Base-by-base conservation (phyloP, 2,888 invertebrate species). In the Neocrepidodera transversa region DNA sequence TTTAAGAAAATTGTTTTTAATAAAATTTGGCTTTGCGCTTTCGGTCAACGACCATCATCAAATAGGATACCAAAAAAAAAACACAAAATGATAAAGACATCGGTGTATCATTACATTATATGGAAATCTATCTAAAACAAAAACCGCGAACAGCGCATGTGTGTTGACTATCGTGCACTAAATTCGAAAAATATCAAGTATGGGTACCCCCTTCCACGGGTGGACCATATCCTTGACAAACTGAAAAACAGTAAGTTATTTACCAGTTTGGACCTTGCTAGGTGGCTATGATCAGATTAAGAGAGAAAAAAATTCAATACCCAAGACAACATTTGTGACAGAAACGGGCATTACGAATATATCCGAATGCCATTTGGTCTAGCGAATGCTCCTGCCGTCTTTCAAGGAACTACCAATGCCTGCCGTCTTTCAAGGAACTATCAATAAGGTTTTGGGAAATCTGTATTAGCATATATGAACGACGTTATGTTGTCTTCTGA, bases 281-380 rank as follows among this genome's bases (percentile, higher is more conserved):
- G n/a, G 13, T 11, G 35, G n/a, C n/a, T n/a, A n/a, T n/a, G n/a
- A n/a, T n/a, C 35, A 6, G 13, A 13, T 35, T 35, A 3, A n/a
- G 35, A 6, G 4, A 10, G 4, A 35, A 11, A n/a, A n/a, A 11
- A 3, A 6, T 3, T 4, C n/a, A 4, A 4, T 13, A 10, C 4
- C 3, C 4, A 4, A 4, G 3, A 78, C 74, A 0, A 76, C 72
- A 1, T 73, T 74, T 38, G 63, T 68, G 3, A 76, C 2, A 73
- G 3, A 4, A 10, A 13, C 35, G n/a, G 5, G 3, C 35, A 35
- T 35, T 35, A 35, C 10, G 35, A 35, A 13, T 35, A 6, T 35
- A 5, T 35, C 2, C 4, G 35, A 10, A 10, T 35, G 10, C 35
- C 35, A 4, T 35, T 35, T 10, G 35, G 35, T 6, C n/a, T 35